Evolutionary conservation across 2,888 invertebrate species (phyloP), one percentile per base, ranked within the genome.

Genomic region (Noctua pronuba): DNA sequence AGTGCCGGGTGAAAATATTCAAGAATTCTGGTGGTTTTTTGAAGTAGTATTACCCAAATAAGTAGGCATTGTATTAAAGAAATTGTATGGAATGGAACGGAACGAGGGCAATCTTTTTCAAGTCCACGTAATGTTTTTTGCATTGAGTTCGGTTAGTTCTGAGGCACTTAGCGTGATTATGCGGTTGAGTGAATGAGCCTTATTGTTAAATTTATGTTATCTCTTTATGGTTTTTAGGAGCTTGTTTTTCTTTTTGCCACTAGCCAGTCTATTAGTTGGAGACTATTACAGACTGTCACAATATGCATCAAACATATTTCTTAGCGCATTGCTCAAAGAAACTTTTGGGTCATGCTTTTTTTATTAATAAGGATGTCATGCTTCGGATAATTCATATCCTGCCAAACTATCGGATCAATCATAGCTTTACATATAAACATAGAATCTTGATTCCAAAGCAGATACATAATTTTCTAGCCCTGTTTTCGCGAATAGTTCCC

Each of bases 1-100:
- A 92, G 91, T 90, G 90, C 88, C 85, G 84, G 83, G 86, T 90
- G 84, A 83, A 91, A 92, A 92, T 93, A 92, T 91, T 92, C 88
- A 92, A 90, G 88, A 90, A 88, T 88, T 88, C 88, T 80, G 79
- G 83, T 86, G 88, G 85, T 91, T 89, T 87, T 89, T 90, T 89
- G 88, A 86, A 86, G 81, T 82, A 86, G 86, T 88, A 89, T 88
- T 88, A 88, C 83, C 75, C 80, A 85, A 77, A 84, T 86, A 85
- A 84, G 85, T 77, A 83, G 80, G 85, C 74, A 87, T 88, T 87
- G 85, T 88, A 81, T 84, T 86, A 80, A 86, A 84, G 75, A 86
- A 80, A 84, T 88, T 82, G 74, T 79, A 71, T 75, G 84, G 77
- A 75, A 73, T 75, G 84, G 77, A 74, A 73, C 49, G 85, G 71